These are phyloP conservation scores for Hypomesus transpacificus DNA, from an alignment of 2,113 vertebrate genomes.

Conservation along the genomic window DNA sequence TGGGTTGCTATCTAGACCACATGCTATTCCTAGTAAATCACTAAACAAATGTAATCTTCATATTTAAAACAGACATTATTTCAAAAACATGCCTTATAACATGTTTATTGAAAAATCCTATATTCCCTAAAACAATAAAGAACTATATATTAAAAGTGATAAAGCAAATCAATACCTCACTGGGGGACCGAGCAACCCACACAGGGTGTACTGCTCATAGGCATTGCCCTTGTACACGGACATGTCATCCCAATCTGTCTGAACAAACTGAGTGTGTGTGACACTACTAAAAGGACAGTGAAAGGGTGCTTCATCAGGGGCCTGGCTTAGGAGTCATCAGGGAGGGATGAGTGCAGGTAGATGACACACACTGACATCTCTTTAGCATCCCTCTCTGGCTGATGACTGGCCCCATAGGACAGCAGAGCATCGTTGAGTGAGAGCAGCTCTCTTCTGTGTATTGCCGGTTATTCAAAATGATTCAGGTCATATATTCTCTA, in stretches of 20 bases:
- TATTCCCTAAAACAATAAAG: no score
- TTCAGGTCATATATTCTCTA: not conserved
- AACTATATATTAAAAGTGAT: no score
- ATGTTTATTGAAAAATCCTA: no score
- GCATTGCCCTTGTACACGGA: constrained; percentile 19
- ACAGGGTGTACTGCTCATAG: not conserved
- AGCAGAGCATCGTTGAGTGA: constrained; percentile 2
- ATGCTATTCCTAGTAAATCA: no score
- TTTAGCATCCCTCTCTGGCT: constrained; percentile 12
- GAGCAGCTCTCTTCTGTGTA: not conserved
- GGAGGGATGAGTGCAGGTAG: constrained; percentile 12
- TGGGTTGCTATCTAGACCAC: no score
- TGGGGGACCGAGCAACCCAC: no score
- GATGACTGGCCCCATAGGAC: not conserved
- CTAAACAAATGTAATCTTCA: no score
- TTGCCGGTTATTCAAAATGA: not conserved
- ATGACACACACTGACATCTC: constrained; percentile 9
- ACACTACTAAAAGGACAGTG: constrained; percentile 24
- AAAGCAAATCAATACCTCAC: no score
- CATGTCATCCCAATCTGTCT: constrained; percentile 12
- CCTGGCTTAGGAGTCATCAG: not conserved
- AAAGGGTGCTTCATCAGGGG: constrained; percentile 16
- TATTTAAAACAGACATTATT: no score
- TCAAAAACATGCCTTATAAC: no score
- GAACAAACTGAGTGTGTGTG: constrained; percentile 15